Evolutionary conservation across 2,797 vertebrate genomes (phyloP).

Genomic region (Psittacula echo): DNA sequence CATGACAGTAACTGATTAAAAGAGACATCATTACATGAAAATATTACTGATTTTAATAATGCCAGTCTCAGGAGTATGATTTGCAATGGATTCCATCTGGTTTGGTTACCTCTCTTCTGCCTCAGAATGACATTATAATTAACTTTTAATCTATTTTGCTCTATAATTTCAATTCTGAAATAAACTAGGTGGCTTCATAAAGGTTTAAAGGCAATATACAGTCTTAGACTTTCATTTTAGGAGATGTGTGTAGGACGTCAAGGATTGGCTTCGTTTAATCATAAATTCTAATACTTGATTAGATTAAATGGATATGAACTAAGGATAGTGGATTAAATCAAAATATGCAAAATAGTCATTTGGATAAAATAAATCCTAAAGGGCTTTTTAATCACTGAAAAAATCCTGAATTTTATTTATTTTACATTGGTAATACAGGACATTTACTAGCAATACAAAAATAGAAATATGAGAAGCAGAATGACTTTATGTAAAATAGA

Average conservation of each 20-base stretch:
- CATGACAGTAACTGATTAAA: slow-evolving; percentile 17
- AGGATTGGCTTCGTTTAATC: not conserved
- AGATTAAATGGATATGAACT: not conserved
- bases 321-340: not conserved
- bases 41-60: slow-evolving; percentile 54
- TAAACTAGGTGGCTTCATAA: not conserved
- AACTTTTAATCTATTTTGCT: not conserved
- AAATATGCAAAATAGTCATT: not conserved
- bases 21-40: not conserved
- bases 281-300: not conserved
- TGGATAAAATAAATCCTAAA: not conserved
- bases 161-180: slow-evolving; percentile 5
- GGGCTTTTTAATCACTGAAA: not conserved
- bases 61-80: not conserved
- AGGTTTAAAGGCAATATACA: not conserved
- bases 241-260: not conserved
- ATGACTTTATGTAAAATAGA: not conserved
- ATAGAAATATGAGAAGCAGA: not conserved
- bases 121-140: slow-evolving; percentile 50
- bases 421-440: not conserved
- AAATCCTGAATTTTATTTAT: not conserved
- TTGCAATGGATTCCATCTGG: slow-evolving; percentile 46
- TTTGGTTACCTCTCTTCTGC: slow-evolving; percentile 47
- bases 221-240: not conserved
- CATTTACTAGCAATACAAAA: not conserved